A percentile compares a stretch with the other conserved stretches of the same genome.
Evolutionary conservation across 2,113 vertebrate species (phyloP).

Genomic region (Python bivittatus): DNA sequence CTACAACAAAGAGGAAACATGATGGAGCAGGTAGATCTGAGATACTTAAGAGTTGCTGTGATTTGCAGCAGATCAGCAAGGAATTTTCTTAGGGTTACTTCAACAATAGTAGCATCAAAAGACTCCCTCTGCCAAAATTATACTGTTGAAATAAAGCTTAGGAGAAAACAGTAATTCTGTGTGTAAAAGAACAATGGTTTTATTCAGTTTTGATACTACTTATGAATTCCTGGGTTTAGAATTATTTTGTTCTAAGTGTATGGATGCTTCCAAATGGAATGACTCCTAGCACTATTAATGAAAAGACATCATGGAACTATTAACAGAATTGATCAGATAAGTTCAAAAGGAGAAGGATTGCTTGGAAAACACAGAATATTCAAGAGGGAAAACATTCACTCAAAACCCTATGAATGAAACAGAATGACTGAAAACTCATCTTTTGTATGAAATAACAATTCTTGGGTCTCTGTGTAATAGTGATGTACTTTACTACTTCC

Average conservation of each 20-base stretch:
- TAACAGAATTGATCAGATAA: not conserved
- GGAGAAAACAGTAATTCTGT: not conserved
- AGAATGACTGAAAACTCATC: no score
- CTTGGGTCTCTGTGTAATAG: no score
- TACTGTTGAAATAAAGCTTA: not conserved
- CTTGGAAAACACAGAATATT: not conserved
- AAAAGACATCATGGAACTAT: not conserved
- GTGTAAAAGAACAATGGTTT: not conserved
- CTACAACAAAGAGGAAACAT: not conserved
- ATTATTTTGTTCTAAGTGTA: not conserved
- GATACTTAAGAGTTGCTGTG: not conserved
- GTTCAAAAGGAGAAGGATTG: not conserved
- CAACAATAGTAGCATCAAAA: not conserved
- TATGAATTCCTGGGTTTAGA: not conserved
- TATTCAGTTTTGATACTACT: not conserved
- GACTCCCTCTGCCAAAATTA: not conserved
- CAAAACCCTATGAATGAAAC: no score
- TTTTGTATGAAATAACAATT: no score
- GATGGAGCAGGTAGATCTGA: not conserved
- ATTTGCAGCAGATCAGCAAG: not conserved
- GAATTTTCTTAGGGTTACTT: not conserved
- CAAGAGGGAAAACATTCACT: not conserved
- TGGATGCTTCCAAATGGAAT: not conserved
- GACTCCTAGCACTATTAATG: not conserved
- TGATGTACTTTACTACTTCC: no score